These are phyloP conservation scores for Scelioninae gen. 2 DNA, from an alignment of 2,888 invertebrate species.

Conservation along the genomic window DNA sequence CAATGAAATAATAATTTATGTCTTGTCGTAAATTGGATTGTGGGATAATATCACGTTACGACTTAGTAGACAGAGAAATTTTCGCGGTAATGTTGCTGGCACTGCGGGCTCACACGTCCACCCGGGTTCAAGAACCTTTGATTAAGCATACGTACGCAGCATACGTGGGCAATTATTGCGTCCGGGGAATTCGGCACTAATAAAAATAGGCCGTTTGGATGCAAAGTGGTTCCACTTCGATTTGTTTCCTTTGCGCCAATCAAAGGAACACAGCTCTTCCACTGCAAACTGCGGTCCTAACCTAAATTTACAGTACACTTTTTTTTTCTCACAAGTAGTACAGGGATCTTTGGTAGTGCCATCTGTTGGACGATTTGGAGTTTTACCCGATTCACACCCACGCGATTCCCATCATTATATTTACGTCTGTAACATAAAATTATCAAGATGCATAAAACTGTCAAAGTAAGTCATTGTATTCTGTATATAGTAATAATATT, in stretches of 20 bases:
- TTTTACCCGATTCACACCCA: slow-evolving; percentile 9
- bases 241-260: slow-evolving; percentile 13
- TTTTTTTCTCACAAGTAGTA: slow-evolving; percentile 1
- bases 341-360: not conserved
- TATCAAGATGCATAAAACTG: too few relatives aligned
- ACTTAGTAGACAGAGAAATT: slow-evolving; percentile 53
- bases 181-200: slow-evolving; percentile 41
- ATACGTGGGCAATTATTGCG: slow-evolving; percentile 63
- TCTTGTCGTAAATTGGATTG: slow-evolving; percentile 41
- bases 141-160: slow-evolving; percentile 63
- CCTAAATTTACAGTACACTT: not conserved
- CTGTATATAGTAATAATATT: too few relatives aligned
- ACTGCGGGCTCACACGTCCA: slow-evolving; percentile 40
- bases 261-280: slow-evolving; percentile 2
- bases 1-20: slow-evolving; percentile 43
- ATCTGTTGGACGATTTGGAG: not conserved
- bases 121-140: slow-evolving; percentile 63
- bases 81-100: slow-evolving; percentile 59
- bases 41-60: slow-evolving; percentile 45
- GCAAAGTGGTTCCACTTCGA: slow-evolving; percentile 11
- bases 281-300: not conserved
- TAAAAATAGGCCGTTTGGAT: slow-evolving; percentile 29
- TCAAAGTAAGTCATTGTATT: too few relatives aligned
- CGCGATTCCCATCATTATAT: slow-evolving; percentile 9
- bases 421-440: not conserved